Evolutionary conservation across 2,797 vertebrate species (phyloP), one percentile per base, ranked within the genome.

Genomic region (Triplophysa bombifrons): DNA sequence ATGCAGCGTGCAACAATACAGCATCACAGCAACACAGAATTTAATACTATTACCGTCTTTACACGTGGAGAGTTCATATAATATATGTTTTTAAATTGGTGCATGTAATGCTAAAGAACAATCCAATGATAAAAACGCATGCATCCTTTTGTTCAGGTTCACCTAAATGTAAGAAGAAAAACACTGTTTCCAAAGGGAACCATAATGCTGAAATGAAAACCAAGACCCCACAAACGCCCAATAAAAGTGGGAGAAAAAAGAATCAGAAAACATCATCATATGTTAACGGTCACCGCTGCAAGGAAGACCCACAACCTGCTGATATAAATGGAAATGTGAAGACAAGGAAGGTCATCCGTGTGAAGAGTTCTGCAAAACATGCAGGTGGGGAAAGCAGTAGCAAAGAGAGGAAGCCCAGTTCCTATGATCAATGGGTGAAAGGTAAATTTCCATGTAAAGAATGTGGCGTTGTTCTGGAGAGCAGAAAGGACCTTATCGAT

Each of bases 361-460:
- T 12, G 17, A 65, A 41, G 19, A 13, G 10, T 4, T 65, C 63
- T 41, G 34, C 34, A 20, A 65, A 44, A 13, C 17, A 13, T 6
- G 34, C 34, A 13, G 34, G 3, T 20, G 25, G 10, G 34, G 6
- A 38, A 38, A 38, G 34, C 27, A 41, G 10, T 11, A 41, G 19
- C n/a, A 6, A 44, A 44, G 11, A 65, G 34, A 20, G 3, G 38
- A n/a, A 65, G 63, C 19, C 34, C 3, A 41, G 19, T 30, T n/a
- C 17, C 11, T 41, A 19, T 44, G 63, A 65, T 65, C 34, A 65
- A 41, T 65, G 63, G 63, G 7, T 65, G 17, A 3, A 41, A 41
- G 63, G 63, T 41, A 44, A 20, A 65, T 65, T 19, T n/a, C 63
- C 63, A 20, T 65, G 63, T 65, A 65, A 20, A 65, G 63, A 65